These are phyloP conservation scores for Eueides isabella DNA, from an alignment of 1,140 invertebrate genomes.

Conservation along the genomic window DNA sequence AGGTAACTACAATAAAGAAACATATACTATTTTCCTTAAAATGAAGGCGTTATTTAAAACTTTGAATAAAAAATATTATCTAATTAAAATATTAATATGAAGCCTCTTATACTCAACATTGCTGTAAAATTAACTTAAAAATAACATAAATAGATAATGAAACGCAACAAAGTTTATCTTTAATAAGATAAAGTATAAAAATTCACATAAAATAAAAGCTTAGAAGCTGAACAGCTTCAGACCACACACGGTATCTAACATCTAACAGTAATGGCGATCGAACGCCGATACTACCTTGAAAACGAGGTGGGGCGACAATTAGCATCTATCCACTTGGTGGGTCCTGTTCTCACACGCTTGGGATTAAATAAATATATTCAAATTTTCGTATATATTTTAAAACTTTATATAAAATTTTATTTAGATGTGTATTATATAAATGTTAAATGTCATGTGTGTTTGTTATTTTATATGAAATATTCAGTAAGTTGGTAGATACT, in stretches of 20 bases:
- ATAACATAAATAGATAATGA: background rate
- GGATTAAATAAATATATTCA: too few species aligned
- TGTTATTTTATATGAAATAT: too few species aligned
- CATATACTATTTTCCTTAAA: too few species aligned
- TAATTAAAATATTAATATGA: background rate
- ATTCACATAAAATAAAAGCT: constrained; percentile 2
- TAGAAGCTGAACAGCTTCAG: constrained; percentile 10
- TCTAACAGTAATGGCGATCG: constrained; percentile 44
- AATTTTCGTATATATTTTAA: too few species aligned
- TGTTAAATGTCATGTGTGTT: too few species aligned
- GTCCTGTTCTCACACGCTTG: constrained; percentile 1
- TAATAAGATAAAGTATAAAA: background rate
- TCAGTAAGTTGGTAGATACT: too few species aligned
- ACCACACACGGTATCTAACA: constrained; percentile 47
- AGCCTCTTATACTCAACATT: background rate
- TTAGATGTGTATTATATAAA: too few species aligned
- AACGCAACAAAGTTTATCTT: background rate
- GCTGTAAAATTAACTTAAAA: background rate
- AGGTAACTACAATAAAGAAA: too few species aligned
- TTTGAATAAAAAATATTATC: too few species aligned
- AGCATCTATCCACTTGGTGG: constrained; percentile 31
- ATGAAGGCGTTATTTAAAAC: too few species aligned
- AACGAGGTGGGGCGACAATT: constrained; percentile 52
- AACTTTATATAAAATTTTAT: too few species aligned
- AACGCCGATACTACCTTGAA: constrained; percentile 43